These are phyloP conservation scores for Caenorhabditis briggsae DNA, from an alignment of 1,140 invertebrate genomes.

Conservation along the genomic window DNA sequence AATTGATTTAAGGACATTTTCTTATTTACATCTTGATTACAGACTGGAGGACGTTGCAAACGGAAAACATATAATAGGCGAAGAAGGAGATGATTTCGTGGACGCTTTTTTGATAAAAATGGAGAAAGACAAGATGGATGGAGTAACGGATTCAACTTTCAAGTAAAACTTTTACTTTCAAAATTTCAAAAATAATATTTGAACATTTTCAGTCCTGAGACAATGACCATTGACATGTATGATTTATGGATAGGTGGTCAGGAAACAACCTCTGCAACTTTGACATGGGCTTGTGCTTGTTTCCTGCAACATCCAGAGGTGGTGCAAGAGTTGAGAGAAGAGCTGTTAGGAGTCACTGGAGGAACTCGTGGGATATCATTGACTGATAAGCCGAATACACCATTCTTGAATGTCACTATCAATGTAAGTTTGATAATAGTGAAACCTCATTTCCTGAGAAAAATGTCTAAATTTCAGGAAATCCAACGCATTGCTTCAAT, in stretches of 20 bases:
- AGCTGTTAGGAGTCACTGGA: slow-evolving; percentile 8
- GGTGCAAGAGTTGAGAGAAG: slow-evolving; percentile 10
- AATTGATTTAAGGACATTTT: too few species aligned
- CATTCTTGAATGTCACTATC: background rate
- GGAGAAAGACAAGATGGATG: slow-evolving; percentile 22
- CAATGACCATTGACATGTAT: slow-evolving; percentile 40
- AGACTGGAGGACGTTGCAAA: slow-evolving; percentile 4
- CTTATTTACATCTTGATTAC: background rate
- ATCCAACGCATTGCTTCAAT: slow-evolving; percentile 36
- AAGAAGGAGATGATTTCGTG: slow-evolving; percentile 48
- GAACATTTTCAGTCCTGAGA: background rate
- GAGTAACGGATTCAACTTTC: slow-evolving; percentile 4
- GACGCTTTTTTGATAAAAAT: background rate
- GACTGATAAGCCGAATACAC: slow-evolving; percentile 21
- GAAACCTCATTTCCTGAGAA: too few species aligned
- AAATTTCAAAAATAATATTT: background rate
- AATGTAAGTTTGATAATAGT: too few species aligned
- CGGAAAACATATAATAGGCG: slow-evolving; percentile 20
- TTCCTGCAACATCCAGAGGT: slow-evolving; percentile 51
- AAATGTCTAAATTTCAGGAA: too few species aligned
- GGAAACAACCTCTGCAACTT: slow-evolving; percentile 57
- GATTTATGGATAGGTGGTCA: slow-evolving; percentile 62
- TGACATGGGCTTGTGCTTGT: slow-evolving; percentile 36
- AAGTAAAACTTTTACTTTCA: background rate
- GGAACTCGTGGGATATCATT: background rate